Base-by-base conservation (phyloP, 1,140 invertebrate genomes). In the Diprion similis region DNA sequence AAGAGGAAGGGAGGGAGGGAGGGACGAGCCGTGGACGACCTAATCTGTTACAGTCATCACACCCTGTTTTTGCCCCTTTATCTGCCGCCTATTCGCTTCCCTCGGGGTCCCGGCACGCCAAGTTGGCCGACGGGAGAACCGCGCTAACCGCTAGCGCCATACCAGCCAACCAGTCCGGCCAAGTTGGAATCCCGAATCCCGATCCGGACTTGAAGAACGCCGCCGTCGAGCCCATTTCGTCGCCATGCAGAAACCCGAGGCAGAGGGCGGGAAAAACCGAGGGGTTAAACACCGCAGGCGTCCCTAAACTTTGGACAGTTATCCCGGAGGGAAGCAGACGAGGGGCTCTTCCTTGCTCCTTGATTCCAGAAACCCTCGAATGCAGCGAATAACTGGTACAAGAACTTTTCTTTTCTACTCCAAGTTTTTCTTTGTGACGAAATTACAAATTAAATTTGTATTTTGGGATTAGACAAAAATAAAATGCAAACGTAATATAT, bases 1-100 rank as follows among this genome's bases (percentile, higher is more conserved):
- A 65, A 51, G 48, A 73, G 66, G 17, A 64, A 68, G 71, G 80
- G 81, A 78, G 81, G 78, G 79, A 78, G 15, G 18, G 59, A 18
- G 3, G n/a, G 8, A 13, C 51, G 11, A 13, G 51, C n/a, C 8
- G 51, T 59, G 18, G 69, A 78, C 73, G 76, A 81, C 80, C 81
- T 83, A 83, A 82, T 83, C 82, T 82, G 81, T 82, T 83, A 82
- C 80, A 83, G 82, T 82, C 80, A 83, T 82, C 51, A 82, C 81
- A 84, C 80, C 78, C 80, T 80, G 78, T 86, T 85, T 85, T 83
- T 83, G 78, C 71, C 68, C 74, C 75, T 73, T 69, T 47, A 70
- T 74, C 68, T 68, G 37, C 65, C 66, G 45, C 74, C 71, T 48
- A 48, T 73, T 70, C 75, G 68, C 72, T 68, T 74, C 65, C 71